Base-by-base conservation (phyloP, 37 sponge, comb jelly and placozoan genomes). In the Eunapius fragilis region DNA sequence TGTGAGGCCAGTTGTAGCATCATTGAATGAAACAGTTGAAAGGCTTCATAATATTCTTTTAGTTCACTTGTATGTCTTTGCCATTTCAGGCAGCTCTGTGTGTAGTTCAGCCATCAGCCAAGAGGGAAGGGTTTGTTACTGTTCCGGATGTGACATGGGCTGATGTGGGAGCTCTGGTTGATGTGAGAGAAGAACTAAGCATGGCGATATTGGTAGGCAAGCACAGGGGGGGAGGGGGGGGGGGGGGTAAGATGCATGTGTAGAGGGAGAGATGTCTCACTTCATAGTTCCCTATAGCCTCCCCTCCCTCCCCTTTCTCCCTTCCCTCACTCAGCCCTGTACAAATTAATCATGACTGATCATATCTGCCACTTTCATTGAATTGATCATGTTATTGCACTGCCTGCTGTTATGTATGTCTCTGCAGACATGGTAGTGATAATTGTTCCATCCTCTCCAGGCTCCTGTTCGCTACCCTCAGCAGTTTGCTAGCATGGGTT, bases 81-180 rank as follows among this genome's bases (percentile, higher is more conserved):
- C 2, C 48, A 37, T 68, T 86, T 47, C 75, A 95, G 94, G 87
- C 72, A 24, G 99, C 97, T 2, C 80, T 97, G 32, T 25, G 73
- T 19, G 22, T 32, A 0, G 91, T 96, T 23, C 95, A 94, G 78
- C 99, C 99, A 0, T 97, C 97, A 36, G 90, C 97, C 10, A 97
- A 94, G 89, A 69, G 97, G 24, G 99, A 97, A 58, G 97, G 97
- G 37, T 99, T 99, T 85, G 99, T 93, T 31, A 95, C 97, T 37
- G 95, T 99, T 28, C 99, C 99, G 0, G 95, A 99, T 74, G 88
- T 86, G 47, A 94, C 90, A 2, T 99, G 99, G 99, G 90, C 86
- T 67, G 97, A 99, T 48, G 91, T 99, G 71, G 99, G 99, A 35
- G 99, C 99, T 10, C 87, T 99, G 70, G 84, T 88, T 47, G 84